Base-by-base conservation (phyloP, 2,888 invertebrate species). In the Erebia palarica region DNA sequence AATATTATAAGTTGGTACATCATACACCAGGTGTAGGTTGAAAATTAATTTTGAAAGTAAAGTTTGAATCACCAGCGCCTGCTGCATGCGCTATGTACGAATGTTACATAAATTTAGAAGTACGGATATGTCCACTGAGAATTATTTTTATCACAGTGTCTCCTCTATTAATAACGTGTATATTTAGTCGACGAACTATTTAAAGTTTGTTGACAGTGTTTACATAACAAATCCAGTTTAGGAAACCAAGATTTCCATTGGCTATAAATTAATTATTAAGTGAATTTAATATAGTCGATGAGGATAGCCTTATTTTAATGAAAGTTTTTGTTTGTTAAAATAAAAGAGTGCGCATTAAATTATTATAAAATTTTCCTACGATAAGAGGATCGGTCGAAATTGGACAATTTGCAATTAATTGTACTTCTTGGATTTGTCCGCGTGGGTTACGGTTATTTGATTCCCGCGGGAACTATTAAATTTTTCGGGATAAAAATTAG, bases 131-230 rank as follows among this genome's bases (percentile, higher is more conserved):
- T 66, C 66, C 53, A 66, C 63, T 51, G 21, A 60, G 67, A 68
- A 68, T 72, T 70, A 74, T 72, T 74, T 68, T 65, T 68, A 68
- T 67, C 68, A 53, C 58, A 57, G 68, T 73, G 70, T 68, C 55
- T 61, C 60, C 59, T 21, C 72, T 72, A 74, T 68, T 70, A 65
- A 72, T 71, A 68, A 47, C 49, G 57, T 16, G 21, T 63, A 65
- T 64, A 69, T 68, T 70, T 49, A 58, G 66, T 44, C 16, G 53
- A 21, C n/a, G 55, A 44, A 58, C 72, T 72, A 69, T 63, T 67
- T 67, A 69, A 61, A 44, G 53, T 66, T 71, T 49, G 63, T 63
- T 13, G 14, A 63, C 63, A 63, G 18, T 63, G 69, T 69, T 71
- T 65, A 27, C 47, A 53, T 69, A 67, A 66, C 60, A 44, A 67